phyloP scores from a whole-genome alignment of 2,113 vertebrate species.

The Ptilorrhoa leucosticta region DNA sequence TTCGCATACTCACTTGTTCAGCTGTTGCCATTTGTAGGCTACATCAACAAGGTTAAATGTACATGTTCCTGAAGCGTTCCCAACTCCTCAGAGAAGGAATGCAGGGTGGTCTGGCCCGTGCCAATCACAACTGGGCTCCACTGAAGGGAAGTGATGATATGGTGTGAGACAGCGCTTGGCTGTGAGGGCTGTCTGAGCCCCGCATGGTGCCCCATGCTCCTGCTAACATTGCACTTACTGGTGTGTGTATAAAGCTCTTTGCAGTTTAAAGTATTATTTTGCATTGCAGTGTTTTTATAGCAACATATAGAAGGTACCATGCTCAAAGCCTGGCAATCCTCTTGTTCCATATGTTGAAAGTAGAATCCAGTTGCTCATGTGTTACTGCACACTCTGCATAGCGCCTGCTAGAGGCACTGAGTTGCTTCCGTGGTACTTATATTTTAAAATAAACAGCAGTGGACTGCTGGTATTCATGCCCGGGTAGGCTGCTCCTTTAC shows the following conservation, averaged over 20 bases:
- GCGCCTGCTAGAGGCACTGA: background rate
- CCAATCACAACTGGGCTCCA: fast-evolving
- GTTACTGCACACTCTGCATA: fast-evolving
- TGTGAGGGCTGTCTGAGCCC: background rate
- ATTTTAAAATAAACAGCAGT: background rate
- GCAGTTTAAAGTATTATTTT: background rate
- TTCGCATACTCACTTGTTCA: background rate
- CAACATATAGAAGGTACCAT: background rate
- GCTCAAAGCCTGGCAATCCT: background rate
- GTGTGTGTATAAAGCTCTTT: background rate
- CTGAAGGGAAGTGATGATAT: background rate
- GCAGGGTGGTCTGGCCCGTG: background rate
- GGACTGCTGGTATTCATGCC: background rate
- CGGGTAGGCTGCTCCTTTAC: background rate
- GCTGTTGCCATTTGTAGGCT: background rate
- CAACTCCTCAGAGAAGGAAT: fast-evolving
- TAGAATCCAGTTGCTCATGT: background rate
- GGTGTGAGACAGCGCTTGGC: fast-evolving
- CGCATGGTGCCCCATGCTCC: fast-evolving
- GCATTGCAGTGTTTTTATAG: background rate
- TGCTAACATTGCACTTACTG: background rate
- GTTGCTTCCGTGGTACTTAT: background rate
- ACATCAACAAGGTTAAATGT: background rate
- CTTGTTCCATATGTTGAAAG: background rate
- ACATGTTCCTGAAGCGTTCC: fast-evolving